Evolutionary conservation across 1,140 invertebrate genomes (phyloP), one percentile per base, ranked within the genome.

Genomic region (Danaus melanippus): DNA sequence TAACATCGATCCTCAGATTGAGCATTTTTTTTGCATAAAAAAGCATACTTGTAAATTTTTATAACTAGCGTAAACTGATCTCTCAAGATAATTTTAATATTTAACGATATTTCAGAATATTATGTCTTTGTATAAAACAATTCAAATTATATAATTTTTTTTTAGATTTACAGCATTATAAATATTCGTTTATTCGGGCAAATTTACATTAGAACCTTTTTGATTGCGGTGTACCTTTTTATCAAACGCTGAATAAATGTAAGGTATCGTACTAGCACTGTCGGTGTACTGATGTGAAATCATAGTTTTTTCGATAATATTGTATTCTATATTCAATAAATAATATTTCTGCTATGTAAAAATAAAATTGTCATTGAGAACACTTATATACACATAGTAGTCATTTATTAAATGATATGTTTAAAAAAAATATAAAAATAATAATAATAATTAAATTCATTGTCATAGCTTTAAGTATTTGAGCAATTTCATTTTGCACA

Each of bases 301-400:
- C 71, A 83, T 81, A 83, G 83, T 76, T 84, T 84, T 65, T 84
- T 83, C 76, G 73, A 84, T 84, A 77, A 82, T 81, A 84, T 82
- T 83, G 79, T 86, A 86, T 83, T 86, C 80, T 86, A 86, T 86
- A 86, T 81, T 83, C 79, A 76, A 84, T 81, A 77, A 81, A 84
- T 77, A 67, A 79, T 82, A 85, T 82, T 84, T 84, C 82, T 84
- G 80, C 81, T 78, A 79, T 84, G 79, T 84, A 80, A 84, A 83
- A 78, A 32, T 32, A 32, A 32, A 32, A 76, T 80, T 78, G 68
- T 84, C 82, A 82, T 85, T 81, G 74, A 74, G 64, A 81, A 78
- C 79, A 76, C 80, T 60, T 80, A 77, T 76, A 32, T 32, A 32
- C 21, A 32, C 21, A 80, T 79, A 79, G 80, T 86, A 84, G 80